Base-by-base conservation (phyloP, 2,888 invertebrate species). In the Strigamia crassipes region DNA sequence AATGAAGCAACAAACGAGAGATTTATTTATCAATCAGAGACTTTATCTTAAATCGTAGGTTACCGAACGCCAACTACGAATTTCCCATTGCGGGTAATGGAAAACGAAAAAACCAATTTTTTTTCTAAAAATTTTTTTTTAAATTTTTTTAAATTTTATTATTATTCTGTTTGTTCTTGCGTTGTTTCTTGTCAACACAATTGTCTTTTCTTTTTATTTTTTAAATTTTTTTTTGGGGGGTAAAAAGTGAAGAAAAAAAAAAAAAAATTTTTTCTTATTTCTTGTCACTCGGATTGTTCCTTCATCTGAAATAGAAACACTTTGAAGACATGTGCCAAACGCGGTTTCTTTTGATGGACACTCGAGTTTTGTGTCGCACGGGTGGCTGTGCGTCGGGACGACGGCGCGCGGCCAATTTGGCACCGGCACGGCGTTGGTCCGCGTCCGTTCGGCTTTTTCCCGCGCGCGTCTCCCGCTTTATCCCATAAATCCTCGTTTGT, bases 401-500 rank as follows among this genome's bases (percentile, higher is more conserved):
- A 73, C 73, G 73, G 73, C 73, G 73, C 73, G 73, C 73, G 73
- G 73, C 73, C 73, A 73, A 73, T 73, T 73, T 73, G 73, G 73
- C 56, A 51, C 34, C 80, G 80, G 80, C 80, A 27, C 51, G 56
- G 80, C 80, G 41, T 80, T 18, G 61, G 46, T 51, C 80, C 51
- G 42, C 51, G 46, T 21, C 80, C 34, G 56, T 34, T 51, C 80
- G 56, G 34, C 80, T n/a, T 51, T 80, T 80, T 21, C 23, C 56
- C 42, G 46, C 56, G 80, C 27, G 18, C 42, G 27, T 21, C 80
- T 23, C n/a, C 66, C 73, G 23, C 27, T 73, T 73, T 73, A 73
- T 73, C 27, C 27, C 73, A 31, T 27, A 13, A n/a, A 15, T 31
- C n/a, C 73, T 73, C 73, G 73, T 73, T 73, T 73, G 73, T 73